phyloP scores from a whole-genome alignment of 2,888 invertebrate species.

The Chaitophorus viminalis region DNA sequence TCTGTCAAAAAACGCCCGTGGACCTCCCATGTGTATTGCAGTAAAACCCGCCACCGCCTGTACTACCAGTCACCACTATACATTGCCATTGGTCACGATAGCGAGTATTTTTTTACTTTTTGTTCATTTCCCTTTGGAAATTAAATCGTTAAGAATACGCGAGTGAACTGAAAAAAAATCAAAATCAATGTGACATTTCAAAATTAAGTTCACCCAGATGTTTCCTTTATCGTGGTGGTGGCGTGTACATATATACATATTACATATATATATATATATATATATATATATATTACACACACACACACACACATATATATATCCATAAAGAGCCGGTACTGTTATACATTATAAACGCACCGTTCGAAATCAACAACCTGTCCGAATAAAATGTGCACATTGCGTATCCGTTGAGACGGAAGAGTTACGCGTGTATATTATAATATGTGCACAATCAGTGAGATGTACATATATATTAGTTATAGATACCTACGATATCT shows the following conservation, averaged over 20 bases:
- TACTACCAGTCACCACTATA: too few species aligned
- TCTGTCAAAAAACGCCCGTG: constrained; percentile 58
- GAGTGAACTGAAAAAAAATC: constrained; percentile 29
- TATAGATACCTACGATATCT: too few species aligned
- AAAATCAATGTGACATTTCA: constrained; percentile 56
- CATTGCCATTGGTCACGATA: constrained; percentile 47
- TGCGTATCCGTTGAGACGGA: too few species aligned
- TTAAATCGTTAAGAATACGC: constrained; percentile 57
- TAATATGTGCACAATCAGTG: too few species aligned
- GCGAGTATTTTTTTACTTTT: constrained; percentile 45
- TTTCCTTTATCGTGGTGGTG: neutral
- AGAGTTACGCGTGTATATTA: too few species aligned
- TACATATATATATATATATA: too few species aligned
- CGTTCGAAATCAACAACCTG: constrained; percentile 12
- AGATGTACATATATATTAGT: too few species aligned
- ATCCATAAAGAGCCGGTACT: too few species aligned
- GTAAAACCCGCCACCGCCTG: neutral
- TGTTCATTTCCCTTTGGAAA: constrained; percentile 60
- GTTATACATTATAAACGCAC: too few species aligned
- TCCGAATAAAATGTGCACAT: neutral
- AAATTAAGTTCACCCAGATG: constrained; percentile 55
- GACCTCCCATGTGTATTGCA: constrained; percentile 60
- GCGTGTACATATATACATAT: neutral
- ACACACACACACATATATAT: neutral
- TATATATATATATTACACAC: too few species aligned